Evolutionary conservation across 2,797 vertebrate species (phyloP), one percentile per base, ranked within the genome.

Genomic region (Callimico goeldii): DNA sequence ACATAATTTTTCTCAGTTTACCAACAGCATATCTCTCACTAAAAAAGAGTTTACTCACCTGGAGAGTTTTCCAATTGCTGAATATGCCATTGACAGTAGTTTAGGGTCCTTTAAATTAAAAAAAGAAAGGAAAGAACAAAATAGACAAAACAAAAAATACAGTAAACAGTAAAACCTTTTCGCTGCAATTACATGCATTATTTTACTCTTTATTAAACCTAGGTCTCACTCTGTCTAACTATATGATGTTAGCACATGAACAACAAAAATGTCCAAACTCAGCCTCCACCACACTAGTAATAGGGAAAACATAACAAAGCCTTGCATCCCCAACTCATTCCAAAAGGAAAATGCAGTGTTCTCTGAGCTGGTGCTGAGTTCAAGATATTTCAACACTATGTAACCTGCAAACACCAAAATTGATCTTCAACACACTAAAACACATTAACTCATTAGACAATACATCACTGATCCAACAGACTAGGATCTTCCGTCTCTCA

Each of bases 11-110:
- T 48, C 94, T 93, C 88, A 81, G 57, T 97, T 96, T 97, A 97
- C 33, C 87, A 90, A 96, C 39, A 96, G 13, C 19, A 4, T 77
- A 67, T 70, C 52, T 64, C 75, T 72, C 95, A 93, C 41, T 97
- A 77, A 97, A 97, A 96, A 94, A 83, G 1, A 22, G 30, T 98
- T 98, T 94, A 97, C 96, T 98, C 99, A 99, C 99, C 99, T 99
- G 93, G 99, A 99, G 43, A 99, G 99, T 97, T 99, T 99, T 98
- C 99, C 99, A 98, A 99, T 99, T 70, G 99, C 99, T 96, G 99
- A 99, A 98, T 99, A 99, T 84, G 99, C 99, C 98, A 99, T 98
- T 97, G 99, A 99, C 55, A 99, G 98, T 85, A 99, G 98, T 98
- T 99, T 99, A 28, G 99, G 99, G 98, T 99, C 99, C 99, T 99